phyloP scores from a whole-genome alignment of 1,140 invertebrate genomes.

The Aricia agestis region DNA sequence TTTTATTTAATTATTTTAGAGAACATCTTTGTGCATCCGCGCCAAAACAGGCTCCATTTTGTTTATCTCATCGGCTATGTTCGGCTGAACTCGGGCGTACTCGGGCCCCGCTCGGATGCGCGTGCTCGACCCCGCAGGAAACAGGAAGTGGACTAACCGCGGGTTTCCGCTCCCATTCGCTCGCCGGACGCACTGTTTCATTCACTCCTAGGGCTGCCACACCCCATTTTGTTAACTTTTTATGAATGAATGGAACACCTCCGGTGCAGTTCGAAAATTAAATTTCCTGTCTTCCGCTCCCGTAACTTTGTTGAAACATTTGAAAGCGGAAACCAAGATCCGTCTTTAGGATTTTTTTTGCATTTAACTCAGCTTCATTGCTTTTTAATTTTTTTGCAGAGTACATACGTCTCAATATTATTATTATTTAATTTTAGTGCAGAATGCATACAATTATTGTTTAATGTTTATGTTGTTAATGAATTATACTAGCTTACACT shows the following conservation, averaged over 20 bases:
- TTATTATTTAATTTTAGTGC: too few species aligned
- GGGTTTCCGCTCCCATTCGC: slow-evolving; percentile 72
- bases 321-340: background rate
- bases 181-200: slow-evolving; percentile 62
- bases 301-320: background rate
- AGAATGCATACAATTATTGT: too few species aligned
- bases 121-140: slow-evolving; percentile 65
- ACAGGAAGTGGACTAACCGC: slow-evolving; percentile 75
- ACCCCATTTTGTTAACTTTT: slow-evolving; percentile 14
- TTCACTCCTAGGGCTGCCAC: slow-evolving; percentile 46
- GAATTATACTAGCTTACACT: too few species aligned
- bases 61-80: slow-evolving; percentile 7
- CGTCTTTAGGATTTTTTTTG: too few species aligned
- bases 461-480: too few species aligned
- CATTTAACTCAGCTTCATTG: too few species aligned
- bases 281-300: slow-evolving; percentile 1
- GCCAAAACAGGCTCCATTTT: background rate
- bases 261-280: background rate
- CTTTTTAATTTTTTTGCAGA: too few species aligned
- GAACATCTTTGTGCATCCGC: too few species aligned
- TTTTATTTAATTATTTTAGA: too few species aligned
- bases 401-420: too few species aligned
- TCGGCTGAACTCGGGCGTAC: slow-evolving; percentile 27
- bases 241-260: background rate
- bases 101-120: slow-evolving; percentile 54